Conservation (phyloP, 2,888 invertebrate species). For the Idaea straminata region DNA sequence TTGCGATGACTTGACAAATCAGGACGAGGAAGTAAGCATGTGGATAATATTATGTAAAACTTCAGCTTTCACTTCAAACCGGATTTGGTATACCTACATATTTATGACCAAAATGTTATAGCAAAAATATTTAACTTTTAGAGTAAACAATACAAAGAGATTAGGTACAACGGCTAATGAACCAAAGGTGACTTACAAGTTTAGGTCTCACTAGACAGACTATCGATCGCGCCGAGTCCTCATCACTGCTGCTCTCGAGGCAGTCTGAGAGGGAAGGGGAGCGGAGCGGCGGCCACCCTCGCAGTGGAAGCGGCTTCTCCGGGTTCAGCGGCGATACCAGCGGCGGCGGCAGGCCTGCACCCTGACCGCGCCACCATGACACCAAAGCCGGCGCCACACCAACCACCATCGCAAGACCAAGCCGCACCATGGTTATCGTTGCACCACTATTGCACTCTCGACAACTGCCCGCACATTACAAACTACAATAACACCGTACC, state of each 20-base stretch:
- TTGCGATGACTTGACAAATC: constrained; percentile 17
- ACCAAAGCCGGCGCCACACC: constrained; percentile 75
- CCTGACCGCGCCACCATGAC: constrained; percentile 73
- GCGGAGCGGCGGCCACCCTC: constrained; percentile 57
- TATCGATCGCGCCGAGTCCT: constrained; percentile 69
- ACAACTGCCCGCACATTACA: constrained; percentile 29
- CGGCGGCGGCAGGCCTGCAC: constrained; percentile 49
- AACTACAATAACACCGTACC: constrained; percentile 33
- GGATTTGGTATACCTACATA: constrained; percentile 19
- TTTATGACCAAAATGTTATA: not conserved
- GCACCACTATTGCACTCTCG: constrained; percentile 17
- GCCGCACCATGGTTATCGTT: constrained; percentile 59
- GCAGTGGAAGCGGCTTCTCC: constrained; percentile 47
- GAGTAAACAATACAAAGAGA: not conserved
- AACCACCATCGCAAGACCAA: constrained; percentile 75
- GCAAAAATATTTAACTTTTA: not conserved
- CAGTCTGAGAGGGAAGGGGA: constrained; percentile 76
- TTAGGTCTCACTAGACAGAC: constrained; percentile 73
- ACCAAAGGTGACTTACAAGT: constrained; percentile 53
- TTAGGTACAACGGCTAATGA: not conserved
- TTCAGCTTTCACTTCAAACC: constrained; percentile 40
- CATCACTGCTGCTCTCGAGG: constrained; percentile 70
- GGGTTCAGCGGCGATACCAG: constrained; percentile 39
- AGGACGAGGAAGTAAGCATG: constrained; percentile 17
- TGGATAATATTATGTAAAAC: constrained; percentile 37